These are phyloP conservation scores for Patella caerulea DNA, from an alignment of 2,888 invertebrate genomes.

Conservation along the genomic window DNA sequence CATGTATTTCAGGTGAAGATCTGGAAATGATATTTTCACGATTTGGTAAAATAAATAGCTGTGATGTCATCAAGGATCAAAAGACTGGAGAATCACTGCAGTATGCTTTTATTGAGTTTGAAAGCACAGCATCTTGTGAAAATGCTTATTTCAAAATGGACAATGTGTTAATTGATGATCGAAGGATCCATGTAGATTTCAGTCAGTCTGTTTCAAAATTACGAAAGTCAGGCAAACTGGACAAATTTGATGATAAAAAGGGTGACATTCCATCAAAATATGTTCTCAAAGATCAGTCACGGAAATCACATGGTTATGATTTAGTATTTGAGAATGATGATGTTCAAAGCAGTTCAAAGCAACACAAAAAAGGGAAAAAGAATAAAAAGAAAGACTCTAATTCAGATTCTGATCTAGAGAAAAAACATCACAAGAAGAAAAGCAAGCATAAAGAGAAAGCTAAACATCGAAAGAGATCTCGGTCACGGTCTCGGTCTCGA, in stretches of 20 bases:
- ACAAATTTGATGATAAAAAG: conserved; percentile 31
- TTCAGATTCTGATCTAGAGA: conserved; percentile 24
- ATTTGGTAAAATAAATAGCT: conserved; percentile 92
- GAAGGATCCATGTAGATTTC: conserved; percentile 99
- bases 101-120: conserved; percentile 99
- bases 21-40: conserved; percentile 97
- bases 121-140: conserved; percentile 84
- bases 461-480: not conserved
- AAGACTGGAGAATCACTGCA: conserved; percentile 95
- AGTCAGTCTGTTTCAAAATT: conserved; percentile 92
- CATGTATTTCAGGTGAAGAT: conserved; percentile 78
- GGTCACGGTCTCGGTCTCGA: conserved; percentile 1
- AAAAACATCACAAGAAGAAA: conserved; percentile 20
- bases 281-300: conserved; percentile 51
- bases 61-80: conserved; percentile 96
- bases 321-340: conserved; percentile 56
- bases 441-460: not conserved
- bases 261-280: conserved; percentile 45
- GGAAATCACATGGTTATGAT: conserved; percentile 54
- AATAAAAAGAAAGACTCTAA: conserved; percentile 32
- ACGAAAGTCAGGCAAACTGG: conserved; percentile 7
- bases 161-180: conserved; percentile 98
- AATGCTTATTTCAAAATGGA: conserved; percentile 99
- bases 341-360: conserved; percentile 36
- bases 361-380: conserved; percentile 38